Evolutionary conservation across 2,797 vertebrate genomes (phyloP).

Genomic region (Eutrigla gurnardus): DNA sequence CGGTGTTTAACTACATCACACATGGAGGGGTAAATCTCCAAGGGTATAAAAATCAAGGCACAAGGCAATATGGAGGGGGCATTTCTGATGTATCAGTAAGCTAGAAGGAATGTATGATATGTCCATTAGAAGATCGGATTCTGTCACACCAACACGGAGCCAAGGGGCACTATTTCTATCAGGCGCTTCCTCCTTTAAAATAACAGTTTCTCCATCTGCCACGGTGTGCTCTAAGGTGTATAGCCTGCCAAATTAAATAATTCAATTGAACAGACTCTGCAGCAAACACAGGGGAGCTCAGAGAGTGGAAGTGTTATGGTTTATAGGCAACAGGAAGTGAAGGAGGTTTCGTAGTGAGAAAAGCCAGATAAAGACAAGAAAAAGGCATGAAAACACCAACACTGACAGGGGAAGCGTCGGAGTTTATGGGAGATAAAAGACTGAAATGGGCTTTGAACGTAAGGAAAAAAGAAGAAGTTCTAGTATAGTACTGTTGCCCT

Average conservation of each 20-base stretch:
- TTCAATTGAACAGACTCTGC: slow-evolving; percentile 27
- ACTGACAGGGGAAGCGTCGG: neutral
- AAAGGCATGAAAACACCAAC: slow-evolving; percentile 10
- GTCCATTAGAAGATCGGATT: slow-evolving; percentile 33
- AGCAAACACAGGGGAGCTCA: slow-evolving; percentile 18
- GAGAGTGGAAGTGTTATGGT: slow-evolving; percentile 10
- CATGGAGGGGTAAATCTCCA: slow-evolving; percentile 19
- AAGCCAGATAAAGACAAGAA: slow-evolving; percentile 15
- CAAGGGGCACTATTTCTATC: slow-evolving; percentile 33
- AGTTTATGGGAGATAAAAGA: slow-evolving; percentile 27
- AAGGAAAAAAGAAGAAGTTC: slow-evolving; percentile 2
- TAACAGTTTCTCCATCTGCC: slow-evolving; percentile 36
- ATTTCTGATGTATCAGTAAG: slow-evolving; percentile 22
- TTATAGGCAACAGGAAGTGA: slow-evolving; percentile 16
- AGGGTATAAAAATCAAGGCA: slow-evolving; percentile 11
- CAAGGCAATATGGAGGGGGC: neutral
- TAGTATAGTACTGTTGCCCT: slow-evolving; percentile 1
- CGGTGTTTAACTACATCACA: neutral
- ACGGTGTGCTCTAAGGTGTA: slow-evolving; percentile 21
- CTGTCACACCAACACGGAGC: slow-evolving; percentile 12
- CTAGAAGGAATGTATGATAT: slow-evolving; percentile 10
- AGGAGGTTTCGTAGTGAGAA: slow-evolving; percentile 15
- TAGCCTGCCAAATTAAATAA: slow-evolving; percentile 50
- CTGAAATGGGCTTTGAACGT: slow-evolving; percentile 15
- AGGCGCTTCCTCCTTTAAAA: slow-evolving; percentile 17